Evolutionary conservation across 2,113 vertebrate genomes (phyloP).

Genomic region (Phalacrocorax aristotelis): DNA sequence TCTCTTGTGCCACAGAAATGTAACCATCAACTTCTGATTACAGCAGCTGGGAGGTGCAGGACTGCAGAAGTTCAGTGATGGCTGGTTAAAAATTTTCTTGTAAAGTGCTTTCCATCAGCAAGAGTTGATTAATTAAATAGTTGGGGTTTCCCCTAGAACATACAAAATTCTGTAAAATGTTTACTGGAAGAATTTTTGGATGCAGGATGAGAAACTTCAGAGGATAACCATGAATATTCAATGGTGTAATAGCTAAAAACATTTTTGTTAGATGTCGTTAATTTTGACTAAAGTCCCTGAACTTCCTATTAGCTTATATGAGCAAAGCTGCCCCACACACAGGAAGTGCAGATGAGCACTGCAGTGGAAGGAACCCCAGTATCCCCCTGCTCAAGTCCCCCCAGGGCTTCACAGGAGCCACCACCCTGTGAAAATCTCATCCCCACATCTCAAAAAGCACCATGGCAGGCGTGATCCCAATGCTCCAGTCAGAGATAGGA

Average conservation of each 20-base stretch:
- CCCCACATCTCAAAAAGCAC: neutral
- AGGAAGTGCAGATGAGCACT: neutral
- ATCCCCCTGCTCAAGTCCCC: neutral
- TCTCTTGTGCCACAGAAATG: neutral
- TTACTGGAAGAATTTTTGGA: neutral
- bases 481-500: neutral
- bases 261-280: neutral
- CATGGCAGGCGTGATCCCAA: accelerated
- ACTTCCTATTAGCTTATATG: neutral
- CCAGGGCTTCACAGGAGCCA: neutral
- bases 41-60: neutral
- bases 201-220: neutral
- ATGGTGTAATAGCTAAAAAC: neutral
- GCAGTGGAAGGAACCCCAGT: neutral
- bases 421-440: neutral
- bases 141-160: neutral
- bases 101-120: neutral
- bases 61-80: neutral
- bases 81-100: neutral
- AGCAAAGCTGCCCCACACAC: neutral
- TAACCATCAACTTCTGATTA: neutral
- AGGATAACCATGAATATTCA: neutral
- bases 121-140: neutral
- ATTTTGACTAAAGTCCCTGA: neutral
- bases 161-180: neutral